Conservation (phyloP, 2,888 invertebrate species). For the Rhodophaea formosa region DNA sequence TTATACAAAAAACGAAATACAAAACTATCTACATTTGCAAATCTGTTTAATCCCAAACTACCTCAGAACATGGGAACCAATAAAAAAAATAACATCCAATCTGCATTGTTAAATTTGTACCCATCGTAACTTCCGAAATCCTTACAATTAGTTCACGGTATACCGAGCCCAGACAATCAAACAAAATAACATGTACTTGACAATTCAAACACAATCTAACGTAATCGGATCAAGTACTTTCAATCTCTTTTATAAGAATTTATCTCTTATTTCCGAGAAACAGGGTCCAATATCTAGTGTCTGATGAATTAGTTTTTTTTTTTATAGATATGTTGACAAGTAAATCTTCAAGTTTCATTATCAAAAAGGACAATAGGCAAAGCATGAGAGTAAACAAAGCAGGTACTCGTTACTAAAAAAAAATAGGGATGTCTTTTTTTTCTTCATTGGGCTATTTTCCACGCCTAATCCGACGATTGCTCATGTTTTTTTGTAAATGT, state of each 20-base stretch:
- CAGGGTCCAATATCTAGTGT: not conserved
- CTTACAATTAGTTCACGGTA: not conserved
- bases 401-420: too few species aligned
- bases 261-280: not conserved
- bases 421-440: conserved; percentile 2
- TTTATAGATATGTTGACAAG: not conserved
- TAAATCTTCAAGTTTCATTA: conserved; percentile 8
- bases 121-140: not conserved
- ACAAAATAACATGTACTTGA: conserved; percentile 24
- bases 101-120: not conserved
- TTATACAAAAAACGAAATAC: too few species aligned
- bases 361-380: not conserved
- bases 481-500: too few species aligned
- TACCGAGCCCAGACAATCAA: conserved; percentile 10
- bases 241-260: conserved; percentile 10
- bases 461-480: too few species aligned
- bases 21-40: too few species aligned
- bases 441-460: too few species aligned
- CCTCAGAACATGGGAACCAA: not conserved
- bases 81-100: not conserved
- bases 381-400: not conserved
- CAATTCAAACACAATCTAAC: conserved; percentile 31
- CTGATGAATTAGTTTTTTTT: not conserved
- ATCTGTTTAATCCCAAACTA: not conserved
- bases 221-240: conserved; percentile 30